Conservation (phyloP, 2,888 invertebrate species). For the Incurvaria masculella region DNA sequence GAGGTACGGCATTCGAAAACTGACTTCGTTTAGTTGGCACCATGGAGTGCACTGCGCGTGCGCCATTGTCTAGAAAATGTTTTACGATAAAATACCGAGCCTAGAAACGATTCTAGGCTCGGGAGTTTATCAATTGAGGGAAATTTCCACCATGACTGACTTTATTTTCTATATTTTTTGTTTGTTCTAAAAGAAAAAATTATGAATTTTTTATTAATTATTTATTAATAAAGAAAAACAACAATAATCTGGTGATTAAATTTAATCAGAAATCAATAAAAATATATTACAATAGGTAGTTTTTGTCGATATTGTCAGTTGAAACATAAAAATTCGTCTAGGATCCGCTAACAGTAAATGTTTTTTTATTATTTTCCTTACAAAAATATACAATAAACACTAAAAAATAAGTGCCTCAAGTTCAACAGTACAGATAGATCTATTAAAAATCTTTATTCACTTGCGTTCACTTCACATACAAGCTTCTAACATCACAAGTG, state of each 20-base stretch:
- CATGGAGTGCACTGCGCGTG: too few relatives aligned
- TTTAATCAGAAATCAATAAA: neutral
- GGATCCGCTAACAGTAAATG: neutral
- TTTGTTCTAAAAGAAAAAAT: too few relatives aligned
- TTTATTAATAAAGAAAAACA: too few relatives aligned
- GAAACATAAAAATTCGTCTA: neutral
- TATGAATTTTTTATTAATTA: too few relatives aligned
- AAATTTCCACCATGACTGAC: too few relatives aligned
- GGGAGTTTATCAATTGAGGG: too few relatives aligned
- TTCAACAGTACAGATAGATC: neutral
- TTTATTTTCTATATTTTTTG: too few relatives aligned
- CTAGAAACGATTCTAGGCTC: too few relatives aligned
- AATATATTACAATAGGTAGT: neutral
- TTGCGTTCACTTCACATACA: neutral
- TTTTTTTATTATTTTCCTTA: slow-evolving; percentile 35
- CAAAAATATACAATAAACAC: slow-evolving; percentile 49
- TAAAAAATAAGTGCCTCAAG: slow-evolving; percentile 27
- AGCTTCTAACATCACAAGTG: neutral
- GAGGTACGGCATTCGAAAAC: too few relatives aligned
- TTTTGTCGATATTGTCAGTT: neutral
- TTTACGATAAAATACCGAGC: too few relatives aligned
- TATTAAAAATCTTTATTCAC: neutral
- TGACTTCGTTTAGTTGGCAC: too few relatives aligned
- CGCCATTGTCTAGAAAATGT: too few relatives aligned
- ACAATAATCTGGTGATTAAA: neutral